A percentile compares a stretch with the other conserved stretches of the same genome.
Conservation (phyloP, 2,113 vertebrate species). For the Equus quagga region DNA sequence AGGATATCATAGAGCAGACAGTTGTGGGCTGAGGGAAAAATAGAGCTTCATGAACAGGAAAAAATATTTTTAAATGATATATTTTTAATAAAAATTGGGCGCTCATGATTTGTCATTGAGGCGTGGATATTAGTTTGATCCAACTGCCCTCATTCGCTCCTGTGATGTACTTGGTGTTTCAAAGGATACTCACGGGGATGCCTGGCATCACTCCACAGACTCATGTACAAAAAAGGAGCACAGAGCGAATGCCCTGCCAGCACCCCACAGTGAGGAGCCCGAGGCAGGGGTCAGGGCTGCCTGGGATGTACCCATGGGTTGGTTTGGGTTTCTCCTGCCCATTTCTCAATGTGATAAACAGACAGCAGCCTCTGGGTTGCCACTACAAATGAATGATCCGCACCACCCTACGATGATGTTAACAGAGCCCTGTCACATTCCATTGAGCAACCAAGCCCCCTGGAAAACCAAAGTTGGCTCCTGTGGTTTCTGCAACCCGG, state of each 20-base stretch:
- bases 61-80: neutral
- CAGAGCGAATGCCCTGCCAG: neutral
- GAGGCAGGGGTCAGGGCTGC: neutral
- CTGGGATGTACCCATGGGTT: neutral
- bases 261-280: neutral
- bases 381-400: neutral
- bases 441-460: neutral
- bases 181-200: neutral
- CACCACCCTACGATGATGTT: accelerated
- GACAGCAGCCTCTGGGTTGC: neutral
- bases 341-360: neutral
- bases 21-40: neutral
- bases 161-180: neutral
- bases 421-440: neutral
- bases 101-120: neutral
- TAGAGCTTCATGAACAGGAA: neutral
- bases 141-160: neutral
- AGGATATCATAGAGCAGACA: neutral
- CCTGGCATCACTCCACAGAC: neutral
- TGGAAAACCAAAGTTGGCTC: neutral
- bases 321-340: neutral
- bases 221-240: neutral
- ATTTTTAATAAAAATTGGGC: slow-evolving; percentile 20
- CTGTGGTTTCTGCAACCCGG: neutral
- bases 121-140: neutral